These are phyloP conservation scores for Henricia sp. DNA, from an alignment of 53 echinoderm and acorn worm species.

Conservation along the genomic window DNA sequence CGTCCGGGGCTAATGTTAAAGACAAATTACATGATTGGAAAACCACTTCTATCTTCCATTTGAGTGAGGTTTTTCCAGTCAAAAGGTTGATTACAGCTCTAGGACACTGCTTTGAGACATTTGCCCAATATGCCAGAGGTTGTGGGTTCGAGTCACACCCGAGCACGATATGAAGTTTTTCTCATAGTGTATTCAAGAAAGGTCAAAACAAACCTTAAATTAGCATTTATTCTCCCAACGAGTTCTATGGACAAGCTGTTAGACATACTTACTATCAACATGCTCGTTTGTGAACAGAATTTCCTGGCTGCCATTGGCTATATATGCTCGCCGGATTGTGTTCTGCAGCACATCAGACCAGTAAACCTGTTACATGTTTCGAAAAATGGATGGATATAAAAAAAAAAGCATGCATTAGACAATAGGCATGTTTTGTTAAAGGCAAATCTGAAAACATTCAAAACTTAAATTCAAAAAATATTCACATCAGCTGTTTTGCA, in stretches of 20 bases:
- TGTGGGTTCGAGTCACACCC: too few relatives aligned
- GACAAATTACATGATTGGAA: neutral
- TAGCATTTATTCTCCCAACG: neutral
- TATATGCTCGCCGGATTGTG: slow-evolving; percentile 63
- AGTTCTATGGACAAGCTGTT: neutral
- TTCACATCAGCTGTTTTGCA: too few relatives aligned
- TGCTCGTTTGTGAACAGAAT: slow-evolving; percentile 26
- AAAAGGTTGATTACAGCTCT: too few relatives aligned
- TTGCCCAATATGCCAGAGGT: neutral
- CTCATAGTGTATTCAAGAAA: neutral
- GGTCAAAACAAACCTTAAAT: neutral
- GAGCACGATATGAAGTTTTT: too few relatives aligned
- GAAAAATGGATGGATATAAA: neutral
- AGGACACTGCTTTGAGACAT: too few relatives aligned
- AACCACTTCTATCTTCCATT: too few relatives aligned
- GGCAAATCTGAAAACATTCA: too few relatives aligned
- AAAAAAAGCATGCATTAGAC: too few relatives aligned
- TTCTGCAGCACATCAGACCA: slow-evolving; percentile 85
- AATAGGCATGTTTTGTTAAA: too few relatives aligned
- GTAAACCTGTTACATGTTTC: slow-evolving; percentile 58
- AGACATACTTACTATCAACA: slow-evolving; percentile 32
- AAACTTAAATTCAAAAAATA: too few relatives aligned
- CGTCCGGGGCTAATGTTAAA: slow-evolving; percentile 69
- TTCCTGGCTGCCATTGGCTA: slow-evolving; percentile 62
- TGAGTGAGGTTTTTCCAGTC: too few relatives aligned